Evolutionary conservation across 2,888 invertebrate species (phyloP).

Genomic region (Drosophila kambysellisi): DNA sequence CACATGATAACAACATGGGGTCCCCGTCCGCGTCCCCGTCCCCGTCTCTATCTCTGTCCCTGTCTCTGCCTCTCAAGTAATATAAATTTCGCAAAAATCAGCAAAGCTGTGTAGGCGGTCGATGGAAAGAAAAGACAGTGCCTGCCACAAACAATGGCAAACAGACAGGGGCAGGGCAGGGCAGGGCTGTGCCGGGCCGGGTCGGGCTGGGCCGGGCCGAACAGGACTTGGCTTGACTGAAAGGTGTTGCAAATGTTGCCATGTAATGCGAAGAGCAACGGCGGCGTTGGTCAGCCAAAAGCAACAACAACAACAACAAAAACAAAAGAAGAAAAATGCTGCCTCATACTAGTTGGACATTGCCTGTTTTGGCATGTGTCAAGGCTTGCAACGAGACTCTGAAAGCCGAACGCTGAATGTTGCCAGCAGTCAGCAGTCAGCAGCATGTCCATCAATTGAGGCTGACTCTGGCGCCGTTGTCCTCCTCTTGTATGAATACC

Average conservation of each 20-base stretch:
- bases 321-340: conserved; percentile 39
- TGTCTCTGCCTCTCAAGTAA: conserved; percentile 60
- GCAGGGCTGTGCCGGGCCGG: conserved; percentile 2
- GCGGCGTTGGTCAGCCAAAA: conserved; percentile 39
- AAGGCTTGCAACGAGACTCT: conserved; percentile 65
- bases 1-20: conserved; percentile 81
- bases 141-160: conserved; percentile 38
- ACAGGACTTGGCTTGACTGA: conserved; percentile 64
- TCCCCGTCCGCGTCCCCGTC: conserved; percentile 3
- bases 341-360: conserved; percentile 63
- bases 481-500: conserved; percentile 31
- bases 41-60: conserved; percentile 31
- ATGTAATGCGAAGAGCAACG: conserved; percentile 66
- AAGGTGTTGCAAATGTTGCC: conserved; percentile 78
- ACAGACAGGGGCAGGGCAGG: conserved; percentile 2
- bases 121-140: conserved; percentile 27
- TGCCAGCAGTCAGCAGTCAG: conserved; percentile 62
- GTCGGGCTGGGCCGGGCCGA: conserved; percentile 15
- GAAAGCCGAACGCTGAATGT: conserved; percentile 22
- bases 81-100: conserved; percentile 82
- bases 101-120: conserved; percentile 77
- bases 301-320: conserved; percentile 4
- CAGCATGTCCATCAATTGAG: conserved; percentile 78
- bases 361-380: conserved; percentile 82
- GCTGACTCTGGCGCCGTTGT: conserved; percentile 70